Conservation (phyloP, 1,140 invertebrate species). For the Zaprionus lachaisei region DNA sequence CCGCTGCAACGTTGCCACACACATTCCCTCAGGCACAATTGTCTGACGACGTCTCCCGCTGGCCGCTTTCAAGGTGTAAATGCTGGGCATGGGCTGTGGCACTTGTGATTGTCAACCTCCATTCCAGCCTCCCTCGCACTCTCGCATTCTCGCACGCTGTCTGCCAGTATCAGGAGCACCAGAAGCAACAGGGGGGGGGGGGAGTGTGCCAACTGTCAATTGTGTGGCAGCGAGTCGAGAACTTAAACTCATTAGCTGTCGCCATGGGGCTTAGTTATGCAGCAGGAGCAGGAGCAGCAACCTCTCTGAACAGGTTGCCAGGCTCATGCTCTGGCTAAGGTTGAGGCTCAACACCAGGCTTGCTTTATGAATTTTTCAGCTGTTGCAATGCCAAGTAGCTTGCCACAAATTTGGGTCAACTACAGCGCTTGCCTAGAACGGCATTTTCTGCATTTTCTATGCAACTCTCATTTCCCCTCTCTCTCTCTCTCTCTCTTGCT, state of each 20-base stretch:
- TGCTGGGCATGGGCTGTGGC: constrained; percentile 24
- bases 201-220: constrained; percentile 61
- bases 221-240: constrained; percentile 71
- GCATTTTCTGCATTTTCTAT: constrained; percentile 39
- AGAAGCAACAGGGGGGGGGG: constrained; percentile 4
- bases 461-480: neutral
- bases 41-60: constrained; percentile 21
- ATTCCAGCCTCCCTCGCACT: too few species aligned
- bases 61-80: constrained; percentile 45
- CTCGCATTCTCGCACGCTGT: neutral
- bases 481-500: constrained; percentile 8
- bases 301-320: neutral
- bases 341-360: constrained; percentile 7
- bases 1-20: constrained; percentile 2
- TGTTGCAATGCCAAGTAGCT: constrained; percentile 68
- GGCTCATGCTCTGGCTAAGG: constrained; percentile 13
- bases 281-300: constrained; percentile 29
- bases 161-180: neutral
- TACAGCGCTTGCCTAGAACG: constrained; percentile 49
- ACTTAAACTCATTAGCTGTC: constrained; percentile 80
- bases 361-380: constrained; percentile 75
- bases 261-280: constrained; percentile 69
- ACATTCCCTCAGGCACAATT: constrained; percentile 43
- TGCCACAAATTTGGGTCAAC: constrained; percentile 77
- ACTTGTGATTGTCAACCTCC: constrained; percentile 26